Conservation (phyloP, 2,888 invertebrate genomes). For the Limulus polyphemus region DNA sequence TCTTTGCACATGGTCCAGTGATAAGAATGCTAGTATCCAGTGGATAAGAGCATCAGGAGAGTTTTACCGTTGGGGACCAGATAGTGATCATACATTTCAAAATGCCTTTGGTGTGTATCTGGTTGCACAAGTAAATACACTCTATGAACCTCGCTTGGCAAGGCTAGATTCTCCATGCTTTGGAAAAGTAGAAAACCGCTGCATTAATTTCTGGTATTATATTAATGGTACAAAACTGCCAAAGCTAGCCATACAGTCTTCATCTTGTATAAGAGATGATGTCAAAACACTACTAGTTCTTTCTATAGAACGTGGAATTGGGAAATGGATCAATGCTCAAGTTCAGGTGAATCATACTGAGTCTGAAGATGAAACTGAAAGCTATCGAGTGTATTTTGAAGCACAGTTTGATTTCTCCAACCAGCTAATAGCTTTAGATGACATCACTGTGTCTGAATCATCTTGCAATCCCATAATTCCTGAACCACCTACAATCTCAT, state of each 20-base stretch:
- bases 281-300: neutral
- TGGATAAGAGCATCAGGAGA: conserved; percentile 18
- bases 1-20: conserved; percentile 21
- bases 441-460: conserved; percentile 13
- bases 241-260: neutral
- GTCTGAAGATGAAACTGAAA: conserved; percentile 1
- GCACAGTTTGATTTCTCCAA: conserved; percentile 1
- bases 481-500: conserved; percentile 10
- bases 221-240: conserved; percentile 13
- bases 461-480: conserved; percentile 11
- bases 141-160: conserved; percentile 5
- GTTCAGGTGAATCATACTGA: conserved; percentile 2
- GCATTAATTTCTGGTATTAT: conserved; percentile 20
- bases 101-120: conserved; percentile 19
- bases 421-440: conserved; percentile 22
- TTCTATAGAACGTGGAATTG: conserved; percentile 6
- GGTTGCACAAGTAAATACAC: conserved; percentile 6
- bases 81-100: conserved; percentile 14
- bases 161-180: conserved; percentile 18
- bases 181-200: conserved; percentile 1
- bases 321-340: conserved; percentile 16
- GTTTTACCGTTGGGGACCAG: conserved; percentile 10
- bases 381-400: conserved; percentile 8
- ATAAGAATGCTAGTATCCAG: conserved; percentile 7
- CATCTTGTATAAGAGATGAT: conserved; percentile 3